Conservation (phyloP, 2,797 vertebrate species). For the Tangara arthus region DNA sequence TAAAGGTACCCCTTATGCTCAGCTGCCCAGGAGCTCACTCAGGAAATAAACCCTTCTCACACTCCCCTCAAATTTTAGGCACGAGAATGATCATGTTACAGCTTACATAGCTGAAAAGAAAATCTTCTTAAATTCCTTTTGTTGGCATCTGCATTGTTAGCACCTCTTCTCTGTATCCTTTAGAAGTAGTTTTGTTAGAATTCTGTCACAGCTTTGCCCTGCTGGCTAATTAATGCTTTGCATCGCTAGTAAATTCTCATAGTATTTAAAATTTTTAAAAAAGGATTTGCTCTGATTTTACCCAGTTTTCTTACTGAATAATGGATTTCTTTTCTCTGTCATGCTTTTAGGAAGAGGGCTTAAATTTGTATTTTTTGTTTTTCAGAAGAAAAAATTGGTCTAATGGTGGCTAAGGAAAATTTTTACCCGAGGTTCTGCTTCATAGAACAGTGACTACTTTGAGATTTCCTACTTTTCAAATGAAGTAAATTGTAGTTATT, state of each 20-base stretch:
- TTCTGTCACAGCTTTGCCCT: neutral
- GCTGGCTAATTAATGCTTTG: neutral
- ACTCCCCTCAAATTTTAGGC: neutral
- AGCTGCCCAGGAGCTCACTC: neutral
- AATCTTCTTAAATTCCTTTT: neutral
- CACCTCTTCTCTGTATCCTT: neutral
- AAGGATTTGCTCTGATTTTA: neutral
- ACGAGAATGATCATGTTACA: neutral
- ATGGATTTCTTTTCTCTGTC: neutral
- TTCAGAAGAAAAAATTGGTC: neutral
- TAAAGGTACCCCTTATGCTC: neutral
- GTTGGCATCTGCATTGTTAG: neutral
- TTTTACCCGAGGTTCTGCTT: neutral
- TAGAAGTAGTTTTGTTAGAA: neutral
- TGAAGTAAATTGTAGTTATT: neutral
- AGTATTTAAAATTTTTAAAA: neutral
- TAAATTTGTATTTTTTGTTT: neutral
- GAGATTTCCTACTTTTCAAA: neutral
- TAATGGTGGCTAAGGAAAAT: neutral
- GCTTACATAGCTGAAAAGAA: neutral
- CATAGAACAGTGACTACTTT: neutral
- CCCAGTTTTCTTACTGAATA: neutral
- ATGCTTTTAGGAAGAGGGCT: neutral
- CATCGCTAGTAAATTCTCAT: neutral
- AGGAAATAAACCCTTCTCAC: neutral